Base-by-base conservation (phyloP, 2,888 invertebrate species). In the Papilio elwesi region DNA sequence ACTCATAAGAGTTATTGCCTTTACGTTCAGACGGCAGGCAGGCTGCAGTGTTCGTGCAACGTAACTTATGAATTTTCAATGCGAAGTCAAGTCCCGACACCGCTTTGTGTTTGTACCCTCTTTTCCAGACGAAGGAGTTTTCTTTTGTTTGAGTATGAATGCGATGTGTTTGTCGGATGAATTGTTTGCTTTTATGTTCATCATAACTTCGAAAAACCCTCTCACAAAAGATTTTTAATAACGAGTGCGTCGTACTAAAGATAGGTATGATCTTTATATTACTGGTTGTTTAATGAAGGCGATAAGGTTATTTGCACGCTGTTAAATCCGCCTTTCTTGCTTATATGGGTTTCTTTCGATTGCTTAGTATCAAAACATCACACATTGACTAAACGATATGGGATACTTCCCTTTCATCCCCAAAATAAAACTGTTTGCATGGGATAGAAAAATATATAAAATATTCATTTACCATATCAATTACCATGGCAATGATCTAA, bases 1-100 rank as follows among this genome's bases (percentile, higher is more conserved):
- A 49, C 26, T 68, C 65, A 65, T 13, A 55, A 15, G 55, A 73
- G 55, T 65, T 65, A 73, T 69, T 73, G 65, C 64, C 68, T 68
- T 48, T 26, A 57, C 55, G 64, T 64, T 68, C 57, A 51, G 65
- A 57, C 38, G 10, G 67, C 48, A 62, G 47, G 1, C 48, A 62
- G 47, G 59, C 53, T 69, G 73, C 73, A 73, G 57, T 11, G 73
- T 65, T 73, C 64, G 68, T 52, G 68, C 68, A 65, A 51, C 57
- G 73, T 59, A 73, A 65, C 68, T 73, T 73, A 73, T 73, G 68
- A 73, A 73, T 73, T 73, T 73, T 69, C 73, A 73, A 73, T 73
- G 73, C 53, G 68, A 43, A 73, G 57, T 73, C 73, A 73, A 73
- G 73, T 51, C 73, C 16, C 73, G 64, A 68, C 73, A 73, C 68